Evolutionary conservation across 2,113 vertebrate species (phyloP).

Genomic region (Cryptoleucopteryx plumbea): DNA sequence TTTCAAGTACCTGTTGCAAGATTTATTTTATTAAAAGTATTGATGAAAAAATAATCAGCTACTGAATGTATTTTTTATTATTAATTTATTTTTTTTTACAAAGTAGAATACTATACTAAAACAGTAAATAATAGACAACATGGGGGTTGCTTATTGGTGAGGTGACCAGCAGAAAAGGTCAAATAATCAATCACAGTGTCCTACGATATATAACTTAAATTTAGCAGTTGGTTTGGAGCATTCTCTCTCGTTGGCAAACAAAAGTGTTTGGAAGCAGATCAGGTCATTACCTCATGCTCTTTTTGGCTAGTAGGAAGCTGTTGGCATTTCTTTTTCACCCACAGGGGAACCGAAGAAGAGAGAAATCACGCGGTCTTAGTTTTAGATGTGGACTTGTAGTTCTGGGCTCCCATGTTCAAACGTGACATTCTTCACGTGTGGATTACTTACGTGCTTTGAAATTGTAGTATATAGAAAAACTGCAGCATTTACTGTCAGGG

Average conservation of each 20-base stretch:
- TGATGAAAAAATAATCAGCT: neutral
- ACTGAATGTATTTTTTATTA: neutral
- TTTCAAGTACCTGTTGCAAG: neutral
- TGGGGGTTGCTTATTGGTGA: neutral
- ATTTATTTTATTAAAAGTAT: neutral
- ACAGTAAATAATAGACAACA: neutral
- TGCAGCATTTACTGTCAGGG: neutral
- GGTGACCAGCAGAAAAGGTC: neutral
- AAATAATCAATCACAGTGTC: neutral
- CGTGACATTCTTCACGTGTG: neutral
- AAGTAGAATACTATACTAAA: neutral
- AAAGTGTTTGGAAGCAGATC: neutral
- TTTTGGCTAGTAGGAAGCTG: neutral
- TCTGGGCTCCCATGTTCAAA: neutral
- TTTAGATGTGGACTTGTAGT: neutral
- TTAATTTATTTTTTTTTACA: neutral
- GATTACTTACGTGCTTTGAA: neutral
- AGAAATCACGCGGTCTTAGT: neutral
- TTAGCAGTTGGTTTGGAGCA: neutral
- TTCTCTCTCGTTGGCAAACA: neutral
- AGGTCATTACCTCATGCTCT: neutral
- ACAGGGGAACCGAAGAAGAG: neutral
- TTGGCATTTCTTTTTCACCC: neutral
- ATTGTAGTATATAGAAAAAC: neutral
- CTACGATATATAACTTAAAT: neutral